Evolutionary conservation across 1,140 invertebrate species (phyloP).

Genomic region (Aphelenchoides fujianensis): DNA sequence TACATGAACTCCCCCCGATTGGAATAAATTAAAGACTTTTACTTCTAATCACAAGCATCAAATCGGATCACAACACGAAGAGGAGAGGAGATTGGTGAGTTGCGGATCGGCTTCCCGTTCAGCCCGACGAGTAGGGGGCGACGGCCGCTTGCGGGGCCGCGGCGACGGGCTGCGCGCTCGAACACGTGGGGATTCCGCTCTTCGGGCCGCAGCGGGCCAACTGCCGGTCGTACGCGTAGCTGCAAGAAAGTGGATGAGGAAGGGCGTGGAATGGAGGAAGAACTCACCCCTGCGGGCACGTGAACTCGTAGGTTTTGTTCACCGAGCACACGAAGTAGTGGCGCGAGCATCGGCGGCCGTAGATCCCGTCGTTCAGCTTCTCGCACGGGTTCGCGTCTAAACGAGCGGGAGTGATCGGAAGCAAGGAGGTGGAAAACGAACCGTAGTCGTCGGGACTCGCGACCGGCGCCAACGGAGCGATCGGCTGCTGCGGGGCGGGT

Average conservation of each 20-base stretch:
- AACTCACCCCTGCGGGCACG: conserved; percentile 13
- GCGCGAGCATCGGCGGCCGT: conserved; percentile 26
- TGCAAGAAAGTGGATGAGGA: neutral
- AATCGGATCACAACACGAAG: conserved; percentile 2
- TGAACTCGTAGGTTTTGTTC: conserved; percentile 29
- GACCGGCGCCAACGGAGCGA: conserved; percentile 4
- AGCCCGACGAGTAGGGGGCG: neutral
- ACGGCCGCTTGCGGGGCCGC: conserved; percentile 19
- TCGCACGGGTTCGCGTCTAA: conserved; percentile 26
- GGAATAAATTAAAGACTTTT: conserved; percentile 6
- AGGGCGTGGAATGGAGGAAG: neutral
- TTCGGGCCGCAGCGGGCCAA: neutral
- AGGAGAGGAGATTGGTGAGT: neutral
- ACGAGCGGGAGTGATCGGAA: neutral
- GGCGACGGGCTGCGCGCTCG: neutral
- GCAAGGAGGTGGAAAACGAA: neutral
- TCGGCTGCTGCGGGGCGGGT: neutral
- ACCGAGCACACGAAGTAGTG: conserved; percentile 28
- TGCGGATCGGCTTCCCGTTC: neutral
- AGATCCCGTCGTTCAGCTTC: conserved; percentile 22
- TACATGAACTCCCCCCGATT: conserved; percentile 3
- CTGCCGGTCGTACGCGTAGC: conserved; percentile 9
- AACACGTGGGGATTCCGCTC: neutral
- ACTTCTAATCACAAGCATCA: conserved; percentile 13
- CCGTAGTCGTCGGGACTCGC: conserved; percentile 12